Percentiles rank a stretch among this genome's conserved stretches.
phyloP scores from a whole-genome alignment of 2,113 vertebrate species.

The Aspiorhynchus laticeps region DNA sequence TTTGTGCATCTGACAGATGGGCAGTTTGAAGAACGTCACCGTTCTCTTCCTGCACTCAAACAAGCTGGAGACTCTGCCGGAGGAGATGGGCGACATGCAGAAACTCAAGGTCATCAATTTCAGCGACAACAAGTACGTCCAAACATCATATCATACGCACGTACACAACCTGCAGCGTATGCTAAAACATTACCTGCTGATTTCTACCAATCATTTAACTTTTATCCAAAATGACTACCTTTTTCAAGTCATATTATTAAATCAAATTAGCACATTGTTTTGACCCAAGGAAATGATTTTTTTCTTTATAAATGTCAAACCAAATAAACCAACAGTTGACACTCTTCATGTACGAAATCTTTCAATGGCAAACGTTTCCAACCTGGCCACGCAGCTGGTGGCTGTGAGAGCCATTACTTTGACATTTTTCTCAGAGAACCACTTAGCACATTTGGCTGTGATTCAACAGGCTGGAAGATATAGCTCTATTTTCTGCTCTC shows the following conservation, averaged over 20 bases:
- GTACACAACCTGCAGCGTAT: neutral
- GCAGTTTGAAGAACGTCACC: slow-evolving; percentile 87
- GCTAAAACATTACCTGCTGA: too few relatives aligned
- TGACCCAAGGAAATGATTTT: neutral
- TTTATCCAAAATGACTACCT: neutral
- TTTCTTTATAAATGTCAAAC: neutral
- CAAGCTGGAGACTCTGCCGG: slow-evolving; percentile 94
- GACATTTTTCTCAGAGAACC: slow-evolving; percentile 2
- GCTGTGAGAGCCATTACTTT: neutral
- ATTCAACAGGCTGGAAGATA: slow-evolving; percentile 26
- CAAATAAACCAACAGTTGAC: neutral
- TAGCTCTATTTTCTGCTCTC: neutral
- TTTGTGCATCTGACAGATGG: slow-evolving; percentile 79
- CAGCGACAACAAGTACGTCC: slow-evolving; percentile 95
- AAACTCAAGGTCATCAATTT: slow-evolving; percentile 96
- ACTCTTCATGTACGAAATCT: neutral
- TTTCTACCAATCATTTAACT: neutral
- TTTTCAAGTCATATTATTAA: neutral
- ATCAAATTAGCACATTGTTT: neutral
- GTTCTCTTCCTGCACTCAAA: slow-evolving; percentile 96
- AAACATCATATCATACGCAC: neutral
- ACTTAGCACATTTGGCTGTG: neutral
- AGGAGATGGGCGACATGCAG: slow-evolving; percentile 98
- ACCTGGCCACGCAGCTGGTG: neutral
- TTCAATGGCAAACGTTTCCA: neutral